phyloP scores from a whole-genome alignment of 2,888 invertebrate species.

The Lutraria lutraria region DNA sequence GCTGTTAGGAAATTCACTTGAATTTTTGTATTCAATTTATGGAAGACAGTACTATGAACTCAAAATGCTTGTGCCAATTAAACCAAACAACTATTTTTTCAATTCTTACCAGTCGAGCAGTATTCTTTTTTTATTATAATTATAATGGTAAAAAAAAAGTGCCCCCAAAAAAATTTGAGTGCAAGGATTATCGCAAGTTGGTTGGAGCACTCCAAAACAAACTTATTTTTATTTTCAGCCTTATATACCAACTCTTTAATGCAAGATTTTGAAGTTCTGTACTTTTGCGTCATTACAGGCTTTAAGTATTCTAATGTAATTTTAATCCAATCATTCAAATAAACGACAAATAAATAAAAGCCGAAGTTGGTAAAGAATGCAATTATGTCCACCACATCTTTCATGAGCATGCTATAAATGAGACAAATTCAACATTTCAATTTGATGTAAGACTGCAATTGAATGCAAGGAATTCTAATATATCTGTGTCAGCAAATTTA shows the following conservation, averaged over 20 bases:
- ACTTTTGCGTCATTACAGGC: background rate
- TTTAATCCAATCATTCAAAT: background rate
- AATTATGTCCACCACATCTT: background rate
- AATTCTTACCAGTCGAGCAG: too few species aligned
- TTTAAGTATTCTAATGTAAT: background rate
- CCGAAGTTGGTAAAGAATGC: background rate
- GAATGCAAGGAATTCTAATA: constrained; percentile 16
- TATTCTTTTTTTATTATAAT: too few species aligned
- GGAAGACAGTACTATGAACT: too few species aligned
- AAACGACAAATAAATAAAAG: constrained; percentile 2
- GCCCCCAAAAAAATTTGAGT: too few species aligned
- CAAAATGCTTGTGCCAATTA: too few species aligned
- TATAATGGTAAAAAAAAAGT: too few species aligned
- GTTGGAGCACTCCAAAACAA: too few species aligned
- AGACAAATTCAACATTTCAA: constrained; percentile 1
- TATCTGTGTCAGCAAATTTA: background rate
- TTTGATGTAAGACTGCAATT: background rate
- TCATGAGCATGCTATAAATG: background rate
- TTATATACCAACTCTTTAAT: background rate
- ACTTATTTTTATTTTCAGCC: too few species aligned
- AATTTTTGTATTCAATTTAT: too few species aligned
- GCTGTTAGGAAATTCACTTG: background rate
- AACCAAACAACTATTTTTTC: too few species aligned
- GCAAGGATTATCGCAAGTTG: too few species aligned
- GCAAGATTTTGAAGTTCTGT: background rate